Evolutionary conservation across 1,140 invertebrate genomes (phyloP).

Genomic region (Drosophila subpulchrella): DNA sequence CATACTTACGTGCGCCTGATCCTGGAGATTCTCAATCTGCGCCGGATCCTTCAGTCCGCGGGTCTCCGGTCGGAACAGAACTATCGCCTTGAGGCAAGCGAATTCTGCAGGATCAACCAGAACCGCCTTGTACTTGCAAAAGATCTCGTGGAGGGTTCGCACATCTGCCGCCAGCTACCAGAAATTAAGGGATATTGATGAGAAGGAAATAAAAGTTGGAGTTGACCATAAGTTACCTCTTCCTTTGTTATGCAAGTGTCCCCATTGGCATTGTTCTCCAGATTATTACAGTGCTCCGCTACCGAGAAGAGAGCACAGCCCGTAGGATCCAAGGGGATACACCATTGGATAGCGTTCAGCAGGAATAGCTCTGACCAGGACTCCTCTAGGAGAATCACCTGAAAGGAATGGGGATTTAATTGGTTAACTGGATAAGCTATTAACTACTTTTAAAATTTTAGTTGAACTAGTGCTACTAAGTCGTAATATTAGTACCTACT

Average conservation of each 20-base stretch:
- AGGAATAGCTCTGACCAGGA: conserved; percentile 98
- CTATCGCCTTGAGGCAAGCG: conserved; percentile 98
- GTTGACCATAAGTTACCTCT: conserved; percentile 45
- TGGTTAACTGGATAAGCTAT: too few species aligned
- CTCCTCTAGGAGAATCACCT: conserved; percentile 98
- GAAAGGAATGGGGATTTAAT: background rate
- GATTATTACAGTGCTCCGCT: conserved; percentile 88
- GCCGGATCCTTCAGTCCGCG: conserved; percentile 96
- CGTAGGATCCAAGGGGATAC: conserved; percentile 94
- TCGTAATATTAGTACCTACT: too few species aligned
- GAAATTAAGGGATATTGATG: background rate
- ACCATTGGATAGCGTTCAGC: conserved; percentile 98
- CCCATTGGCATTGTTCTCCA: conserved; percentile 67
- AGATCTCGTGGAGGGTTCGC: conserved; percentile 92
- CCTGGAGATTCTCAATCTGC: conserved; percentile 98
- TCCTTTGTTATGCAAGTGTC: conserved; percentile 80
- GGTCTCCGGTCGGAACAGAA: conserved; percentile 97
- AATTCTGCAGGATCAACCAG: conserved; percentile 98
- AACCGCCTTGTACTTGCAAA: conserved; percentile 93
- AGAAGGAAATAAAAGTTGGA: background rate
- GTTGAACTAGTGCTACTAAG: too few species aligned
- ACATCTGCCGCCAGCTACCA: conserved; percentile 88
- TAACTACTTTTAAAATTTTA: background rate
- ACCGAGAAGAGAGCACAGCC: conserved; percentile 90
- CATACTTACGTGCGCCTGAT: conserved; percentile 93